Evolutionary conservation across 53 echinoderm and acorn worm genomes (phyloP).

Genomic region (Patiria pectinifera): DNA sequence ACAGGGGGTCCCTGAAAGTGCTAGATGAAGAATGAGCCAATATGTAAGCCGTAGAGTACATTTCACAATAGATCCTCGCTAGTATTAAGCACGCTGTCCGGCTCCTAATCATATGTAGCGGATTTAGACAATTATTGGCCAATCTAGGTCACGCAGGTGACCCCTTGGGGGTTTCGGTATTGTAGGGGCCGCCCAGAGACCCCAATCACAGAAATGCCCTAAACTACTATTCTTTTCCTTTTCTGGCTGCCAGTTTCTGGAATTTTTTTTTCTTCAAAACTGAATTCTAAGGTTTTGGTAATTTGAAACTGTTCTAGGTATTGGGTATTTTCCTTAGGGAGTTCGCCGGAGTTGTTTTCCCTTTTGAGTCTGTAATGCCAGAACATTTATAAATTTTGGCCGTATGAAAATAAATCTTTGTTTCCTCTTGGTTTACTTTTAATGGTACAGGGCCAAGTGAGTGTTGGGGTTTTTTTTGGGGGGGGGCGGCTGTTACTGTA

Average conservation of each 20-base stretch:
- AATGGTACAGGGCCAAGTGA: too few relatives aligned
- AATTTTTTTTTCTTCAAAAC: neutral
- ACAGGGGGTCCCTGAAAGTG: too few relatives aligned
- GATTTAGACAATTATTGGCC: slow-evolving; percentile 13
- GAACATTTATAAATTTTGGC: neutral
- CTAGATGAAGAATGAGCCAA: too few relatives aligned
- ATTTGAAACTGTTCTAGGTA: neutral
- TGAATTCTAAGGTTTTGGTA: neutral
- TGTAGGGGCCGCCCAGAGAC: neutral
- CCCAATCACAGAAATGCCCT: neutral
- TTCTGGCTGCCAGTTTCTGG: neutral
- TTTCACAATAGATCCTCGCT: neutral
- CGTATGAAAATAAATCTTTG: too few relatives aligned
- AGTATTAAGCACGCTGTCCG: neutral
- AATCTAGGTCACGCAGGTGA: slow-evolving; percentile 62
- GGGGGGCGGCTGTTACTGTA: too few relatives aligned
- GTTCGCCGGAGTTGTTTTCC: neutral
- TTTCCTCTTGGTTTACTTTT: too few relatives aligned
- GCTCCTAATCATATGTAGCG: neutral
- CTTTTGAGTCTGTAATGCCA: neutral
- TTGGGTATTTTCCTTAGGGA: neutral
- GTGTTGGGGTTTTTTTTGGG: too few relatives aligned
- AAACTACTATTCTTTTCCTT: neutral
- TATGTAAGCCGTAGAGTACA: neutral
- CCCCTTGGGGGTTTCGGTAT: slow-evolving; percentile 26